Evolutionary conservation across 2,888 invertebrate species (phyloP).

Genomic region (Cheiracanthium punctorium): DNA sequence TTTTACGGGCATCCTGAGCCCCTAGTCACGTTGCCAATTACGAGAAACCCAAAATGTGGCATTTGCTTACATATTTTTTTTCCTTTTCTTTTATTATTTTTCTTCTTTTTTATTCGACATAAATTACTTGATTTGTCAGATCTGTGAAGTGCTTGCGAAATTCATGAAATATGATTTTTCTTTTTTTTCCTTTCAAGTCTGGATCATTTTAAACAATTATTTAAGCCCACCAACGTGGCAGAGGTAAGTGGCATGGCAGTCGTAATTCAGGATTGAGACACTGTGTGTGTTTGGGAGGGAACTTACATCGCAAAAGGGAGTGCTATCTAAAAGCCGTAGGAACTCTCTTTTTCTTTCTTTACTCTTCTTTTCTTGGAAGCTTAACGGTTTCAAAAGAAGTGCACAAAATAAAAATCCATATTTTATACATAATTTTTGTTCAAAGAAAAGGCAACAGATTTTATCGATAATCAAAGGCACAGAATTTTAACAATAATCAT

Average conservation of each 20-base stretch:
- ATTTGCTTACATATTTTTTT: constrained; percentile 16
- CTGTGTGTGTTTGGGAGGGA: constrained; percentile 35
- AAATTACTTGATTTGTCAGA: constrained; percentile 67
- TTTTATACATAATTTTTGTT: too few species aligned
- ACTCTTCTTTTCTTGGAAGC: too few species aligned
- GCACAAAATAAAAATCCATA: too few species aligned
- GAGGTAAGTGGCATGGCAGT: constrained; percentile 34
- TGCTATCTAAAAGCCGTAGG: too few species aligned
- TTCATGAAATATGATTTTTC: neutral
- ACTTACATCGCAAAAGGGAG: neutral
- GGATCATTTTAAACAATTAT: constrained; percentile 36
- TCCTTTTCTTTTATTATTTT: neutral
- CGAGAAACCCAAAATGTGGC: constrained; percentile 40
- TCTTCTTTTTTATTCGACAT: constrained; percentile 17
- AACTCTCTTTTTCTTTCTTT: too few species aligned
- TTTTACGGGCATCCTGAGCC: constrained; percentile 39
- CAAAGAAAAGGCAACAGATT: too few species aligned
- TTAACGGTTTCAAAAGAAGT: too few species aligned
- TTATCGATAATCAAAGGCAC: too few species aligned
- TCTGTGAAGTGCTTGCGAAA: constrained; percentile 7
- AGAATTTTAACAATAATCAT: too few species aligned
- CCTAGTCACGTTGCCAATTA: constrained; percentile 59
- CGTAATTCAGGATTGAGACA: constrained; percentile 55
- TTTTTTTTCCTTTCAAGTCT: neutral
- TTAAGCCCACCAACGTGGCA: constrained; percentile 51